A percentile compares a stretch with the other conserved stretches of the same genome.
Conservation (phyloP, 2,113 vertebrate species). For the Elephantulus edwardii region DNA sequence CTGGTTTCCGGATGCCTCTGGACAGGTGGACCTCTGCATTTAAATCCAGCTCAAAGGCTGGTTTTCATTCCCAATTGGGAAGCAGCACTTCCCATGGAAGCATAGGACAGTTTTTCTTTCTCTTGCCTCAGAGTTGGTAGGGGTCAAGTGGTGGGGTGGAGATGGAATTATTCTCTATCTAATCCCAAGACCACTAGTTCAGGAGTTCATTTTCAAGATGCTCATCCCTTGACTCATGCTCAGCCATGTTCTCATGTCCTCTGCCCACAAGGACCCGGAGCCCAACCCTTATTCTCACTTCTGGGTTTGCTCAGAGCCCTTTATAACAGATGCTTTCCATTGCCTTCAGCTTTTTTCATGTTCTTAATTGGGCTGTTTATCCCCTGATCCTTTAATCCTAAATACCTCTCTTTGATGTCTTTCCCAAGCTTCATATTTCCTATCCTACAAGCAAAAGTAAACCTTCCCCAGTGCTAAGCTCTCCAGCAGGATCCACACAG, state of each 20-base stretch:
- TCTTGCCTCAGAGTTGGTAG: not conserved
- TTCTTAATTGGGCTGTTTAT: slow-evolving; percentile 37
- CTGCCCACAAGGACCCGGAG: not conserved
- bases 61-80: slow-evolving; percentile 4
- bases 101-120: slow-evolving; percentile 54
- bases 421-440: slow-evolving; percentile 28
- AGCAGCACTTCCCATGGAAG: slow-evolving; percentile 48
- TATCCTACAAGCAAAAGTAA: not conserved
- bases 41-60: not conserved
- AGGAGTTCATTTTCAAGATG: not conserved
- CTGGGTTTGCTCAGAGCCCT: not conserved
- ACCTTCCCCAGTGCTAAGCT: not conserved
- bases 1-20: not conserved
- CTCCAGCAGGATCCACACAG: not conserved
- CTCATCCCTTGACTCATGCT: not conserved
- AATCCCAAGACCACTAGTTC: not conserved
- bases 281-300: not conserved
- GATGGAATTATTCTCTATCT: not conserved
- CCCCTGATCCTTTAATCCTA: slow-evolving; percentile 20
- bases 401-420: slow-evolving; percentile 39
- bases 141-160: too few relatives aligned
- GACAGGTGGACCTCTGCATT: not conserved
- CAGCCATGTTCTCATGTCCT: not conserved
- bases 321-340: slow-evolving; percentile 24
- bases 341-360: not conserved